Percentiles rank a stretch among this genome's conserved stretches.
Evolutionary conservation across 2,888 invertebrate species (phyloP).

Genomic region (Habroteleia sp.): DNA sequence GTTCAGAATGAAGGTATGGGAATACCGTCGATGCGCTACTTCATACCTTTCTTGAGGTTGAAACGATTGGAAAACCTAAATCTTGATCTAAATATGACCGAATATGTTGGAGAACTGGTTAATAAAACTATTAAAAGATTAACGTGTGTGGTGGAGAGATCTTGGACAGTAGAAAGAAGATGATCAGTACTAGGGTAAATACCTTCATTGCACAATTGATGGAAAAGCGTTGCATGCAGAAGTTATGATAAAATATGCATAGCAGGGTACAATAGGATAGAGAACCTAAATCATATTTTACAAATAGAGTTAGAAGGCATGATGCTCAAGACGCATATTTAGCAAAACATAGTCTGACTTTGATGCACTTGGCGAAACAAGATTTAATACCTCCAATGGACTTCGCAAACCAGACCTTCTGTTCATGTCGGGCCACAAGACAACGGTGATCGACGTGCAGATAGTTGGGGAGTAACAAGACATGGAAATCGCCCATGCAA

Average conservation of each 20-base stretch:
- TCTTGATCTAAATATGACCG: neutral
- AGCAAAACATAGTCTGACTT: neutral
- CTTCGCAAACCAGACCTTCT: too few relatives aligned
- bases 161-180: neutral
- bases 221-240: constrained; percentile 46
- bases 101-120: neutral
- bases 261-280: constrained; percentile 69
- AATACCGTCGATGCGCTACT: constrained; percentile 60
- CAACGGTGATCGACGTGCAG: too few relatives aligned
- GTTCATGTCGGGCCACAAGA: too few relatives aligned
- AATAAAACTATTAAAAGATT: neutral
- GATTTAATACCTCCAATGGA: too few relatives aligned
- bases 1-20: constrained; percentile 68
- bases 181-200: constrained; percentile 10
- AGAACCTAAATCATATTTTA: constrained; percentile 73
- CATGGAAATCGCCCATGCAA: too few relatives aligned
- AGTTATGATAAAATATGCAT: constrained; percentile 52
- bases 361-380: too few relatives aligned
- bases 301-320: constrained; percentile 73
- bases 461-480: too few relatives aligned
- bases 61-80: neutral
- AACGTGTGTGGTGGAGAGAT: too few relatives aligned
- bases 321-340: constrained; percentile 65
- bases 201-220: constrained; percentile 14
- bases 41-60: neutral